Evolutionary conservation across 2,113 vertebrate genomes (phyloP).

Genomic region (Argyrosomus japonicus): DNA sequence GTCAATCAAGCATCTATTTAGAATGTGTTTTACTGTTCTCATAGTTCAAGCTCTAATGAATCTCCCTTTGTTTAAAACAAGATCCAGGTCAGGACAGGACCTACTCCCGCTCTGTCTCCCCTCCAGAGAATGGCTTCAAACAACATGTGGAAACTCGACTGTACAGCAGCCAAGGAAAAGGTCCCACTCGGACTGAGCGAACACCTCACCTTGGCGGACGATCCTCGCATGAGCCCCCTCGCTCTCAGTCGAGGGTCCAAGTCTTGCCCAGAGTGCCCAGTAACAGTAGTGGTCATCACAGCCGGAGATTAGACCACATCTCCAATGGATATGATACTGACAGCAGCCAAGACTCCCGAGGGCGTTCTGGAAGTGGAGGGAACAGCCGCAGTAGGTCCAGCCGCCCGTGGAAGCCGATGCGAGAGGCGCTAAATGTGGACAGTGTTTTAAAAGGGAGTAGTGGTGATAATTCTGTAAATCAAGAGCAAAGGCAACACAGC

Average conservation of each 20-base stretch:
- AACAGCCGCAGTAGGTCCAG: slow-evolving; percentile 78
- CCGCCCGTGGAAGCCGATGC: slow-evolving; percentile 90
- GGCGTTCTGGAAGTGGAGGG: slow-evolving; percentile 76
- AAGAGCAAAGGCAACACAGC: slow-evolving; percentile 80
- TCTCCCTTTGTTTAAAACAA: slow-evolving; percentile 56
- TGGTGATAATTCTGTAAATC: neutral
- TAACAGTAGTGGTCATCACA: slow-evolving; percentile 30
- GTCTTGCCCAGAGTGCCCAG: slow-evolving; percentile 46
- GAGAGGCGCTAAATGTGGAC: slow-evolving; percentile 94
- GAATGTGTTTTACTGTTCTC: neutral
- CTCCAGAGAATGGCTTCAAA: slow-evolving; percentile 87
- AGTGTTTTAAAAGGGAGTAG: slow-evolving; percentile 87
- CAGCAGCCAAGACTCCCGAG: slow-evolving; percentile 90
- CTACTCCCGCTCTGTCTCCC: slow-evolving; percentile 86
- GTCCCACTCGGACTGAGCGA: slow-evolving; percentile 82
- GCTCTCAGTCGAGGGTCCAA: slow-evolving; percentile 66
- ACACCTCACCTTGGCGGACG: slow-evolving; percentile 69
- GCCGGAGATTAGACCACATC: slow-evolving; percentile 72
- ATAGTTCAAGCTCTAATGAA: neutral
- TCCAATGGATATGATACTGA: slow-evolving; percentile 91
- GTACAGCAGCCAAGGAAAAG: slow-evolving; percentile 90
- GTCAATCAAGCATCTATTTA: neutral
- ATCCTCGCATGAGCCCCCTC: slow-evolving; percentile 63
- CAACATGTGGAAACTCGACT: slow-evolving; percentile 81
- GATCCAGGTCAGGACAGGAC: slow-evolving; percentile 84